Percentiles rank a stretch among this genome's conserved stretches.
Evolutionary conservation across 2,797 vertebrate species (phyloP).

Genomic region (Sciurus vulgaris): DNA sequence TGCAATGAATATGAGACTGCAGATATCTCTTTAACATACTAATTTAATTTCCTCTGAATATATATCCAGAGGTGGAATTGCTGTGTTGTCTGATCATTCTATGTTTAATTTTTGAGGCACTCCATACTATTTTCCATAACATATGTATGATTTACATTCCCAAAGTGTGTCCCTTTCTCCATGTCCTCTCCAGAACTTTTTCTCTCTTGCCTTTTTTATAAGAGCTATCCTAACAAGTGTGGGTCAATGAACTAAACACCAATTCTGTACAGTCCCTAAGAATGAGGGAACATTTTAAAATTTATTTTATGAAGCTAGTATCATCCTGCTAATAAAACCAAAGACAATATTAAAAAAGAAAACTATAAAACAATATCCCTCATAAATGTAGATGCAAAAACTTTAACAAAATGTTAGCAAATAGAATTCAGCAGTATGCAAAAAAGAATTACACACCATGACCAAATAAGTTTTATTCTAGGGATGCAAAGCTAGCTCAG

Average conservation of each 20-base stretch:
- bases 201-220: background rate
- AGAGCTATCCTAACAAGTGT: background rate
- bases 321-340: conserved; percentile 7
- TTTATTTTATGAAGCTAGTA: conserved; percentile 33
- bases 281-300: background rate
- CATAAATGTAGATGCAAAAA: conserved; percentile 42
- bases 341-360: conserved; percentile 11
- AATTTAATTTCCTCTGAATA: background rate
- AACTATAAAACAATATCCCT: background rate
- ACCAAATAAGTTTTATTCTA: conserved; percentile 22
- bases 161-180: background rate
- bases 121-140: background rate
- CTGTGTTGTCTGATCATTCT: background rate
- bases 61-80: background rate
- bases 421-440: conserved; percentile 9
- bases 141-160: background rate
- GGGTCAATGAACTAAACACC: background rate
- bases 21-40: background rate
- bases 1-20: background rate
- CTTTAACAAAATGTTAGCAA: conserved; percentile 47
- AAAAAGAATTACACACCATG: conserved; percentile 23
- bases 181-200: background rate
- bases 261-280: background rate
- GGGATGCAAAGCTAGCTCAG: background rate
- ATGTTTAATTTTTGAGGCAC: background rate